Evolutionary conservation across 2,888 invertebrate genomes (phyloP), one percentile per base, ranked within the genome.

Genomic region (Escarpia spicata): DNA sequence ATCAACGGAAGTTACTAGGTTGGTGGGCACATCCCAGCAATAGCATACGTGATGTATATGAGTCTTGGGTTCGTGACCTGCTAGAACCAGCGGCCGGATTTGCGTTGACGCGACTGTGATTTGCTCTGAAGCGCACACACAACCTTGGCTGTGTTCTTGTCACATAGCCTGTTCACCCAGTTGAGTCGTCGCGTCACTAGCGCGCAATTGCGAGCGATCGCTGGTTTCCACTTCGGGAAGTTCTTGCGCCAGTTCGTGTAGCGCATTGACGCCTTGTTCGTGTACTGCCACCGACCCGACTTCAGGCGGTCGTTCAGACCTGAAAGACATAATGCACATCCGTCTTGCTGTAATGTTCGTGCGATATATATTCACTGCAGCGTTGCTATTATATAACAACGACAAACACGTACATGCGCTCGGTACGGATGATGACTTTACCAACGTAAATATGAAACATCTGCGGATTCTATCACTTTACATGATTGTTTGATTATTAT

Each of bases 101-200:
- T 75, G 75, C 75, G 75, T 75, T 75, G 75, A 6, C 75, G 75
- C 26, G 75, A 75, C 75, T 6, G 26, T 75, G 75, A 19, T 75
- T 26, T 75, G 75, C 75, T 75, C 19, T 75, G 75, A 26, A 75
- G 75, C 26, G 75, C 75, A n/a, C 75, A 75, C 75, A 75, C 75
- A 75, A 75, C 75, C 75, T 75, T 75, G 91, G 96, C 95, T 92
- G 94, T 95, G 89, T 95, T 94, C 91, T 95, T 95, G 94, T 95
- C 95, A 94, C 96, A 96, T 37, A 95, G 94, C 93, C 95, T 95
- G 94, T 96, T 96, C 93, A 95, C 95, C 96, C 95, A 96, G 75
- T 95, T 95, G 19, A 94, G 92, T 89, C 94, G 94, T 92, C 95
- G 95, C 92, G 95, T 95, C 26, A 96, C 96, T 92, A 96, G 94